Evolutionary conservation across 1,140 invertebrate species (phyloP).

Genomic region (Drosophila subpulchrella): DNA sequence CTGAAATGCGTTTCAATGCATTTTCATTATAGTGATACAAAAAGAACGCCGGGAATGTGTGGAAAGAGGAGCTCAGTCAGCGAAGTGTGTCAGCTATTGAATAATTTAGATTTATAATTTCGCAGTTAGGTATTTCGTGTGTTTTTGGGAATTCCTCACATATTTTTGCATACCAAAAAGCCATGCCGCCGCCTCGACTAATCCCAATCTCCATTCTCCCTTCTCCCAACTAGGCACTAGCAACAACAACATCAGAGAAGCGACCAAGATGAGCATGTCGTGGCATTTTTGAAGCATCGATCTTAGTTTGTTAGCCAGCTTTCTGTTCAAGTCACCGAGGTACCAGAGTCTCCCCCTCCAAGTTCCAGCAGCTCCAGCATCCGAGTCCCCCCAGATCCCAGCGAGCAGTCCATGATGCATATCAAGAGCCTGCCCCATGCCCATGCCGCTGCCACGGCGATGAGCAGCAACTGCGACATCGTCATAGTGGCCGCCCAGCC

Average conservation of each 20-base stretch:
- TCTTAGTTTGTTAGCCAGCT: slow-evolving; percentile 57
- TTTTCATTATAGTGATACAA: neutral
- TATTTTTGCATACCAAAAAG: slow-evolving; percentile 76
- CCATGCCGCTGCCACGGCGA: slow-evolving; percentile 78
- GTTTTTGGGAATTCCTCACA: slow-evolving; percentile 73
- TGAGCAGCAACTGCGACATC: slow-evolving; percentile 83
- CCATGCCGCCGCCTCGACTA: slow-evolving; percentile 50
- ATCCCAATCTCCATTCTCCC: slow-evolving; percentile 44
- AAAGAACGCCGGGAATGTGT: neutral
- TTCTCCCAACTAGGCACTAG: slow-evolving; percentile 55
- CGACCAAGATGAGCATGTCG: slow-evolving; percentile 70
- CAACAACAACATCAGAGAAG: slow-evolving; percentile 49
- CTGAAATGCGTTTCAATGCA: neutral
- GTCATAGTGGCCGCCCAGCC: slow-evolving; percentile 81
- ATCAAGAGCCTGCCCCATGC: slow-evolving; percentile 83
- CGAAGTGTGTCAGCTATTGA: slow-evolving; percentile 64
- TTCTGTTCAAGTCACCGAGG: slow-evolving; percentile 38
- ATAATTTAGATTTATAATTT: slow-evolving; percentile 78
- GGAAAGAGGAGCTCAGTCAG: neutral
- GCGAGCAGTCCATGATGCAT: slow-evolving; percentile 72
- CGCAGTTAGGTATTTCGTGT: slow-evolving; percentile 63
- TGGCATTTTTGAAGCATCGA: slow-evolving; percentile 71
- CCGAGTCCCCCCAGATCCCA: slow-evolving; percentile 21
- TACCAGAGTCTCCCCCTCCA: slow-evolving; percentile 2
- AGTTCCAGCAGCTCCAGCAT: neutral